Percentiles rank a stretch among this genome's conserved stretches.
Conservation (phyloP, 2,113 vertebrate genomes). For the Forbesichthys agassizii region DNA sequence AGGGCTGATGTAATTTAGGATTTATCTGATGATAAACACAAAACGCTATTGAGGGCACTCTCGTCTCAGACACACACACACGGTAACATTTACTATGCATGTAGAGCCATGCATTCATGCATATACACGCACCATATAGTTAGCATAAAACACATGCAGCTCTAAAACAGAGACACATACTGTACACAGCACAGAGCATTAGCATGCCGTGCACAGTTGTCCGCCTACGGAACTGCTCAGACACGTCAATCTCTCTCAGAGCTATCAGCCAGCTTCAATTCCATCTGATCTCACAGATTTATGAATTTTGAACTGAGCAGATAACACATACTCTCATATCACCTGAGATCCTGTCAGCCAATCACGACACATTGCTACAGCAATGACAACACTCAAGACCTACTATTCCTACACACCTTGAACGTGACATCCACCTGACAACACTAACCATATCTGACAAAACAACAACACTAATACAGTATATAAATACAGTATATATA, state of each 20-base stretch:
- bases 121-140: not conserved
- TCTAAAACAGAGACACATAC: conserved; percentile 12
- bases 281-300: conserved; percentile 73
- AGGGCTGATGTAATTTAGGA: conserved; percentile 58
- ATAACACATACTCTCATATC: conserved; percentile 72
- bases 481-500: too few species aligned
- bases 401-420: conserved; percentile 10
- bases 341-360: conserved; percentile 57
- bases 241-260: conserved; percentile 63
- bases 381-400: conserved; percentile 37
- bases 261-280: conserved; percentile 71
- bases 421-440: conserved; percentile 23
- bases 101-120: too few species aligned
- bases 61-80: not conserved
- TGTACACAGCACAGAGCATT: conserved; percentile 43
- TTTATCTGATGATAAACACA: conserved; percentile 44
- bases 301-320: conserved; percentile 75
- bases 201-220: conserved; percentile 57
- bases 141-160: conserved; percentile 32
- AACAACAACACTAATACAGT: not conserved
- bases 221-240: conserved; percentile 60
- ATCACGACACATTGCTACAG: conserved; percentile 26
- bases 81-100: too few species aligned
- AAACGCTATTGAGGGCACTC: too few species aligned
- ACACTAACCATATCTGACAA: too few species aligned